Conservation (phyloP, 2,888 invertebrate species). For the Papilio elwesi region DNA sequence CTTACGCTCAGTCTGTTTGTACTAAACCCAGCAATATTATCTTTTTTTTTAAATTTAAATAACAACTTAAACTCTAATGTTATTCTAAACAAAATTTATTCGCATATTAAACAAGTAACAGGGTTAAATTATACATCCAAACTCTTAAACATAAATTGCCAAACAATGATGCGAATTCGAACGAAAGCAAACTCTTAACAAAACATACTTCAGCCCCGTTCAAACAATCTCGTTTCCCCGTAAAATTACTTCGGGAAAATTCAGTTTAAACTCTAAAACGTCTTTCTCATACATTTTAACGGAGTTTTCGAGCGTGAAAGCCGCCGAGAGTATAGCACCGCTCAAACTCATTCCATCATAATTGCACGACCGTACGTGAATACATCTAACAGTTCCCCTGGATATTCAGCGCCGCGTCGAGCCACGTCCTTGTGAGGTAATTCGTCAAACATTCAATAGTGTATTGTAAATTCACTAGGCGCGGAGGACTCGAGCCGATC, state of each 20-base stretch:
- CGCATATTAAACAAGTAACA: slow-evolving; percentile 4
- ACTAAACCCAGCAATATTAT: too few relatives aligned
- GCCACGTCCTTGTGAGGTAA: slow-evolving; percentile 36
- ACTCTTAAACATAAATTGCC: slow-evolving; percentile 30
- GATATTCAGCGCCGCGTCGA: slow-evolving; percentile 13
- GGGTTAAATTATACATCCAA: slow-evolving; percentile 22
- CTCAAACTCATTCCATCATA: slow-evolving; percentile 39
- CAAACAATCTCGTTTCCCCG: slow-evolving; percentile 32
- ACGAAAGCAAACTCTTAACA: slow-evolving; percentile 32
- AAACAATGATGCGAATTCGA: slow-evolving; percentile 33
- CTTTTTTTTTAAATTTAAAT: too few relatives aligned
- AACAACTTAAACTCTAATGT: background rate
- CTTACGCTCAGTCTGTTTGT: too few relatives aligned
- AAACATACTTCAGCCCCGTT: slow-evolving; percentile 32
- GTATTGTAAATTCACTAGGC: slow-evolving; percentile 41
- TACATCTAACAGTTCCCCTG: slow-evolving; percentile 32
- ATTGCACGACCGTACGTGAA: slow-evolving; percentile 37
- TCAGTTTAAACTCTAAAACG: slow-evolving; percentile 39
- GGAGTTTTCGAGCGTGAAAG: slow-evolving; percentile 40
- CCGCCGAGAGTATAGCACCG: slow-evolving; percentile 38
- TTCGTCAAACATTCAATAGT: slow-evolving; percentile 42
- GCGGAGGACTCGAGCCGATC: slow-evolving; percentile 38
- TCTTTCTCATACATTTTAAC: slow-evolving; percentile 40
- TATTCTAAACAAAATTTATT: background rate
- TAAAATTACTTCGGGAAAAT: slow-evolving; percentile 38